Evolutionary conservation across 1,140 invertebrate species (phyloP), one percentile per base, ranked within the genome.

Genomic region (Epicauta chinensis): DNA sequence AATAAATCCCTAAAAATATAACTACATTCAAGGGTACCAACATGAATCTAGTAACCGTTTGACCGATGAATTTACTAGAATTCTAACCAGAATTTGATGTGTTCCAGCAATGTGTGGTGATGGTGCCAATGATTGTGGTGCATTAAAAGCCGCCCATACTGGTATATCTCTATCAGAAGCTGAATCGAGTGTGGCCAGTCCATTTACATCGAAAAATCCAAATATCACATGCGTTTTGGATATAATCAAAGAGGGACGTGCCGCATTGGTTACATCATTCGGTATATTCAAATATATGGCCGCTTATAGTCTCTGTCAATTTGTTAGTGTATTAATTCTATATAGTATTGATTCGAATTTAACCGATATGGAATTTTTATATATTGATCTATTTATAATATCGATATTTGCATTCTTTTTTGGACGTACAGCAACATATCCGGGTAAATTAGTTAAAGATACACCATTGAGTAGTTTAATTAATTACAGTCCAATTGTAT

Each of bases 101-200:
- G 23, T 23, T 52, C 31, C 58, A 79, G 86, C 80, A 1, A 98
- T 99, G 95, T 98, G 94, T 70, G 95, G 95, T 3, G 94, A 99
- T 73, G 96, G 95, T 42, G 94, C 95, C 0, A 98, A 98, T 73
- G 95, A 98, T 73, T 97, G 93, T 71, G 93, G 91, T 5, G 92
- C 93, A 1, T 73, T 97, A n/a, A 89, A 93, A 70, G 88, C 91
- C 2, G 96, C 96, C 0, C 92, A 98, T 72, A 88, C 91, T 7
- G 96, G 96, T 12, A 89, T 99, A 55, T 97, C 93, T 0, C 75
- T 99, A 13, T 97, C 94, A 0, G 93, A 98, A 69, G 86, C 93
- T 0, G 97, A 99, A 76, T 93, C 94, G 41, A 83, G 81, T 3
- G 95, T 99, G 5, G 97, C 97, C 0, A 93, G 93, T 35, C 96